Evolutionary conservation across 2,113 vertebrate species (phyloP), one percentile per base, ranked within the genome.

Genomic region (Pituophis catenifer): DNA sequence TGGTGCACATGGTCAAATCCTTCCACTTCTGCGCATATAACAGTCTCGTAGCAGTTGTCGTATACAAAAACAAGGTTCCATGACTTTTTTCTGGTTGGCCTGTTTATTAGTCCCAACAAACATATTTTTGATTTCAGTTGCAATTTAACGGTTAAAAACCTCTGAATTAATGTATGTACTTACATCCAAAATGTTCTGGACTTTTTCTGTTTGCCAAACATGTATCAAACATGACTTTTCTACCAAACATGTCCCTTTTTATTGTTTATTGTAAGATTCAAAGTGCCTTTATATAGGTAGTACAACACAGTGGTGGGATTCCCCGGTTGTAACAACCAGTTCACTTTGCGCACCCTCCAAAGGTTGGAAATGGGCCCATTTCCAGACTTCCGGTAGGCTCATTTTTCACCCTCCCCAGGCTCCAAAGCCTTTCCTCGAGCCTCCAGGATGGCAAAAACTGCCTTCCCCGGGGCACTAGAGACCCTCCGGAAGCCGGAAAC

Each of bases 321-420:
- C 48, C 0, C 5, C 48, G 48, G 48, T 50, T 50, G 48, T 50
- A 50, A 50, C 5, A 50, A 8, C 48, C 0, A 7, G 48, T 50
- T 50, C 0, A 0, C 48, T 50, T 50, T 0, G 5, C 0, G 48
- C 48, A 7, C 6, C 48, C 6, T 50, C 5, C 48, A 50, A 50
- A 50, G 48, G 48, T 3, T 7, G 6, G 48, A 50, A 50, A 50
- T 48, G 48, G 48, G 48, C 48, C 48, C 5, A 0, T 48, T 48
- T 48, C 48, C 3, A 6, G 48, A 48, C 48, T 48, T 48, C 48
- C 0, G 48, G 48, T 50, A 50, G 48, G 48, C 48, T 6, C 48
- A 50, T 50, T 50, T 50, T 50, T 50, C 6, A 7, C 48, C 6
- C 48, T 50, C 48, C 48, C 48, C 48, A 50, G 48, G 48, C 48